Conservation (phyloP, 2,113 vertebrate genomes). For the Choloepus hoffmanni region DNA sequence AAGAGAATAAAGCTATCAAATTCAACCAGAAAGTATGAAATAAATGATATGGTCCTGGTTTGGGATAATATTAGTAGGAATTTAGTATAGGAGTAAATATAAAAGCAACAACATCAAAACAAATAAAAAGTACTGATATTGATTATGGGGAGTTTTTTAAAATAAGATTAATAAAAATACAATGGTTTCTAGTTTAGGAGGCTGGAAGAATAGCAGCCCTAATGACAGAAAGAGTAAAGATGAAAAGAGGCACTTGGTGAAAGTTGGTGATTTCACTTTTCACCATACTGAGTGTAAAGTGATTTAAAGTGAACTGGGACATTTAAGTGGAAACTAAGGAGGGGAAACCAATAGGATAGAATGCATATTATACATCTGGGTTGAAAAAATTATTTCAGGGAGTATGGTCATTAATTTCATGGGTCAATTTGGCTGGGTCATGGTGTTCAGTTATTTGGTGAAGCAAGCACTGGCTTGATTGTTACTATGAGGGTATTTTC, state of each 20-base stretch:
- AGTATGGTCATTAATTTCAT: too few species aligned
- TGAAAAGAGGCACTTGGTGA: too few species aligned
- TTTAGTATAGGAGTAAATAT: not conserved
- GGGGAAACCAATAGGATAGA: not conserved
- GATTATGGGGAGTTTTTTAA: not conserved
- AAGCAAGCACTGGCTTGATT: too few species aligned
- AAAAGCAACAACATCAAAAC: too few species aligned
- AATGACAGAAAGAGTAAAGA: not conserved
- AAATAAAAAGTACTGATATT: not conserved
- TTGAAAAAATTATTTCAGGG: not conserved
- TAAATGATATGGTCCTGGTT: not conserved
- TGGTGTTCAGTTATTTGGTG: too few species aligned
- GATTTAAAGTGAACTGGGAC: not conserved
- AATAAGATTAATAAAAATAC: not conserved
- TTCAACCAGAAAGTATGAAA: not conserved
- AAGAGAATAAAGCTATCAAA: not conserved
- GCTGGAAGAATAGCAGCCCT: not conserved
- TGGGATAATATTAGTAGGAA: not conserved
- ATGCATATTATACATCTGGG: not conserved
- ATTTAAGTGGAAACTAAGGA: not conserved
- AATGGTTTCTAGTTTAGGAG: not conserved
- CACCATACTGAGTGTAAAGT: not conserved
- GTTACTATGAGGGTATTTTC: too few species aligned
- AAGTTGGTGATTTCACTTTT: not conserved
- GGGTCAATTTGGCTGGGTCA: too few species aligned